phyloP scores from a whole-genome alignment of 2,888 invertebrate species.

The Netelia fuscicornis region DNA sequence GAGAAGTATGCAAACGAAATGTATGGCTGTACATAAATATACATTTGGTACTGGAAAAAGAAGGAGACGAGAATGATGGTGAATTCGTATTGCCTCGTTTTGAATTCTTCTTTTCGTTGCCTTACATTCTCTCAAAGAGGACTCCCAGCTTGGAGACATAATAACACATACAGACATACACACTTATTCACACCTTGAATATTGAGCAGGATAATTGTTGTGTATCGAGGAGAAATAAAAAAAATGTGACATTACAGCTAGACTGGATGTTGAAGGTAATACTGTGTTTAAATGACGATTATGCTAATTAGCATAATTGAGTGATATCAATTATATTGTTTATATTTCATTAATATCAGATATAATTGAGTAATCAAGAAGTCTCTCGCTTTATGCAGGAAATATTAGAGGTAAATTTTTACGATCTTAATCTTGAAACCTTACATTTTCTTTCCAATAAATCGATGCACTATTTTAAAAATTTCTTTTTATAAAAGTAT shows the following conservation, averaged over 20 bases:
- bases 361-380: neutral
- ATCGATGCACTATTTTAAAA: no score
- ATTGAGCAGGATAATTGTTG: neutral
- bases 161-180: neutral
- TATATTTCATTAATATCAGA: no score
- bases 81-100: slow-evolving; percentile 28
- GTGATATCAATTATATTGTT: no score
- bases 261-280: neutral
- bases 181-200: neutral
- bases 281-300: neutral
- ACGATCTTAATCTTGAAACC: no score
- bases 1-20: slow-evolving; percentile 24
- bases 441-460: no score
- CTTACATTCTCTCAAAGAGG: slow-evolving; percentile 6
- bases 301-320: no score
- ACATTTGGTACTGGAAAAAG: neutral
- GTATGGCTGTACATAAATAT: slow-evolving; percentile 1
- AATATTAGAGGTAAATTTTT: no score
- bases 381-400: neutral
- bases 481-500: no score
- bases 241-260: neutral
- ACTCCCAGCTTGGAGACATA: slow-evolving; percentile 24
- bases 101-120: neutral
- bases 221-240: neutral
- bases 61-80: slow-evolving; percentile 21